Evolutionary conservation across 2,113 vertebrate species (phyloP), one percentile per base, ranked within the genome.

Genomic region (Solea senegalensis): DNA sequence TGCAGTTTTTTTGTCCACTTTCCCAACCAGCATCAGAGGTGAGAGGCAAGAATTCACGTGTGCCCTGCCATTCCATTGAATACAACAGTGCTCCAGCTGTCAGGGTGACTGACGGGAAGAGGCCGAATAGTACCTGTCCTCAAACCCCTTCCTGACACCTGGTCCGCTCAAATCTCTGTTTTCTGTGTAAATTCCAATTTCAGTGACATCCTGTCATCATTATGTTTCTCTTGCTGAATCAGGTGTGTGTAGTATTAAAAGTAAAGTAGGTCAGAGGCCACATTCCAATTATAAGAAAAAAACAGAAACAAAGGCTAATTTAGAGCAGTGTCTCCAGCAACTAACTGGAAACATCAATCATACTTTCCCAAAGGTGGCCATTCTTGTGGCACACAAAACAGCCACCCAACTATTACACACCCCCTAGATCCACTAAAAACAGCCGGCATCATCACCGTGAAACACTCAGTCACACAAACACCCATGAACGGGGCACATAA

Each of bases 11-110:
- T 57, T 58, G 79, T 87, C 81, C 27, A 68, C 60, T 56, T 82
- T 7, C 16, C 40, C 12, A 54, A 48, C 57, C 52, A 55, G 61
- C 51, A 27, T 61, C 28, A 1, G 53, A 76, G 54, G 75, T 72
- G 70, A 61, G 64, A 55, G 53, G 62, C 50, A 86, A 84, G 60
- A 49, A 78, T 79, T 90, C 82, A 89, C 82, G 83, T 82, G 78
- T 75, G 50, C 56, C 54, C 70, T 77, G 34, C 34, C 34, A 34
- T 34, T 79, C 61, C 77, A 54, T 52, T 39, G 34, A 65, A 69
- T 3, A 14, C 55, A 76, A 67, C 74, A 76, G 63, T 74, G 72
- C 49, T 49, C 60, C 39, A n/a, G 57, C 51, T 78, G 65, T 65
- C 75, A 69, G n/a, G 67, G 53, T 21, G 59, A 71, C 69, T 81